These are phyloP conservation scores for Meteorus sp. DNA, from an alignment of 1,140 invertebrate genomes.

Conservation along the genomic window DNA sequence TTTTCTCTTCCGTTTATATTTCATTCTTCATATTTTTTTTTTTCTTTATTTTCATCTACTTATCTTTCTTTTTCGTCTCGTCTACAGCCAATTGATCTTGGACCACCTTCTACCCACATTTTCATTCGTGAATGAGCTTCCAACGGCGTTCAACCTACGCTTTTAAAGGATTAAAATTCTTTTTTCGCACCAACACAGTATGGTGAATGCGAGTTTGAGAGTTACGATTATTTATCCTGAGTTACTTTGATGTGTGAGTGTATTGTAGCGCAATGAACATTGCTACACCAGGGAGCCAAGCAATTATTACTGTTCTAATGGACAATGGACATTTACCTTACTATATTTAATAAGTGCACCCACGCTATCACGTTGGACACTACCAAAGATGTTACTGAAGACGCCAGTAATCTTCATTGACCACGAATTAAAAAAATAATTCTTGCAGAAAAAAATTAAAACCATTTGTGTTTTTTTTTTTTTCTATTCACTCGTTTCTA, in stretches of 20 bases:
- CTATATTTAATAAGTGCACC: neutral
- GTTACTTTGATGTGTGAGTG: neutral
- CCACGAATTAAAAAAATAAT: too few species aligned
- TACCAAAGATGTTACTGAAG: neutral
- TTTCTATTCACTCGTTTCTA: too few species aligned
- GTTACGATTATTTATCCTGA: slow-evolving; percentile 1
- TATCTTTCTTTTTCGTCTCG: neutral
- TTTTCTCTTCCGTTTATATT: neutral
- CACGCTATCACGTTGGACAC: neutral
- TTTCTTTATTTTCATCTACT: neutral
- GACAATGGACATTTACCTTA: neutral
- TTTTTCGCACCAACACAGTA: neutral
- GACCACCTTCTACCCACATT: slow-evolving; percentile 3
- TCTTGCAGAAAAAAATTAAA: too few species aligned
- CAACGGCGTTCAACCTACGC: neutral
- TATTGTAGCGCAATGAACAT: too few species aligned
- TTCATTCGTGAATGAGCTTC: neutral
- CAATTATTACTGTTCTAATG: neutral
- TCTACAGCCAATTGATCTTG: neutral
- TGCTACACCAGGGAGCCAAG: neutral
- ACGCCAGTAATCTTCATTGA: neutral
- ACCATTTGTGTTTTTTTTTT: too few species aligned
- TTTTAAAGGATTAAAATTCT: slow-evolving; percentile 1
- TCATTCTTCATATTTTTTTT: neutral
- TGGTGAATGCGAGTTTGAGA: neutral